Base-by-base conservation (phyloP, 2,888 invertebrate species). In the Lasioglossum morio region DNA sequence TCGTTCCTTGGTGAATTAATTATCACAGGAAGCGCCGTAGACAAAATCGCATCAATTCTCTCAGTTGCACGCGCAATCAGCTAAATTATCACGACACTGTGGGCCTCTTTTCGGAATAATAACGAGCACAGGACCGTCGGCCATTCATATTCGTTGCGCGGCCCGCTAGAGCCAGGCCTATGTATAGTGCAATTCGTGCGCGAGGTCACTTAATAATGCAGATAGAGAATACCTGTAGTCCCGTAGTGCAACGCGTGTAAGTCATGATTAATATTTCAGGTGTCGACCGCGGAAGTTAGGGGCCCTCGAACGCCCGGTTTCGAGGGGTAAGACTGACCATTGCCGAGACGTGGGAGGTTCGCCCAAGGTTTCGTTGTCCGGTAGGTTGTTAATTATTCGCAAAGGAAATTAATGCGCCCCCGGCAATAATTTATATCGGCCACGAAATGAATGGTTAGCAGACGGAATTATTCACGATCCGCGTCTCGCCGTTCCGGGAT, bases 211-310 rank as follows among this genome's bases (percentile, higher is more conserved):
- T 92, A 94, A 94, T 94, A 94, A 94, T 94, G 91, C 90, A 94
- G 89, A 91, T 87, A 91, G 91, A 91, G 93, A 93, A 93, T 93
- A 91, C 92, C 92, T 89, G 88, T 87, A 90, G 91, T 90, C 87
- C 90, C 89, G 37, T 60, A 92, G 90, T 60, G 90, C 90, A 90
- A 88, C 91, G 89, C 92, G 93, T 93, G 93, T 94, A 94, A 94
- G 93, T 94, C 93, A 89, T 92, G 93, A 94, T 94, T 94, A 94
- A 94, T 94, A 94, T 94, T 94, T 94, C 91, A 93, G 90, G 88
- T 90, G 92, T 92, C 92, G 92, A 91, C 88, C 87, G 86, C 82
- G 83, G 85, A 82, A 86, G 87, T 85, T 87, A 81, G 84, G 43
- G 70, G 83, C 81, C 79, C 43, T 73, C 48, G 43, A 43, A 40